Base-by-base conservation (phyloP, 2,888 invertebrate genomes). In the Dascillus cervinus region DNA sequence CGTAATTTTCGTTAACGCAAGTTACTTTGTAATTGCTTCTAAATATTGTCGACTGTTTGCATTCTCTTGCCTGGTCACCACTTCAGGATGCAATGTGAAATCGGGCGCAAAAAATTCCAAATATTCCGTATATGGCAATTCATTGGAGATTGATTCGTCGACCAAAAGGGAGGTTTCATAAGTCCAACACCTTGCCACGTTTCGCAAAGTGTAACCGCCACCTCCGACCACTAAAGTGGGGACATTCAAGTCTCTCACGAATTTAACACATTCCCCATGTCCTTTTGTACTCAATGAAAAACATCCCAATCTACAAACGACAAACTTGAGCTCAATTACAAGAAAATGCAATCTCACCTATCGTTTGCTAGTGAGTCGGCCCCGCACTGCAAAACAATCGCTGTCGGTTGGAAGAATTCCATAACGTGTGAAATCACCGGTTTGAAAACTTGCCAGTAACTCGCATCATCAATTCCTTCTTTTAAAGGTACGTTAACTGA, bases 111-210 rank as follows among this genome's bases (percentile, higher is more conserved):
- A 98, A 63, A 92, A 97, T 61, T 96, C 95, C 33, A 95, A 72
- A 59, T 96, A 98, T 59, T 97, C 95, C 1, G 88, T 92, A 60
- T 88, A 87, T 0, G 98, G 98, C 20, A 98, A 71, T 56, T 97
- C 96, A 60, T 95, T 91, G 26, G 85, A 86, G 34, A 98, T 91
- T 37, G 79, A 81, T 54, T 95, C 91, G 54, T 95, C 95, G 0
- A 96, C 79, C 2, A 97, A 66, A 1, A 98, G 67, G 0, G 96
- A 90, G 0, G 98, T 99, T 66, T 98, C 98, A 53, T 95, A 95
- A 0, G 97, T 95, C 98, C 98, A 99, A 62, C 96, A 97, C 3
- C 98, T 74, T 0, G 98, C 97, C 0, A 98, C 97, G 62, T 98
- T 98, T 13, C 94, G 72, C 12, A 96, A 69, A 0, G 96, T 98